Evolutionary conservation across 2,888 invertebrate genomes (phyloP).

Genomic region (Drosophila cognata): DNA sequence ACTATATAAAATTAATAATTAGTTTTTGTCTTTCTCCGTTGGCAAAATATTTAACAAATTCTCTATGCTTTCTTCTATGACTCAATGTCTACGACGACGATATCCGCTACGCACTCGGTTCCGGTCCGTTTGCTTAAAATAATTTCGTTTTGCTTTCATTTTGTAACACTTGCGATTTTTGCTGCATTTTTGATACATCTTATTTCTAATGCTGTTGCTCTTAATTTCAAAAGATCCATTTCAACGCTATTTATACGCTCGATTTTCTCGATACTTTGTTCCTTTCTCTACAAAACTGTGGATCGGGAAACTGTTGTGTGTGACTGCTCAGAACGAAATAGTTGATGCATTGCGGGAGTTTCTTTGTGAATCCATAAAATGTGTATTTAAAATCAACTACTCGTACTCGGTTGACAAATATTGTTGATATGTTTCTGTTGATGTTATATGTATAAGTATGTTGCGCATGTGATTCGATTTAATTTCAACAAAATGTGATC

Average conservation of each 20-base stretch:
- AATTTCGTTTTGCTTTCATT: conserved; percentile 39
- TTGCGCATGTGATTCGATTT: conserved; percentile 40
- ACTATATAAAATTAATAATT: conserved; percentile 50
- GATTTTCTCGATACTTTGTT: conserved; percentile 27
- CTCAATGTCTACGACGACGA: conserved; percentile 39
- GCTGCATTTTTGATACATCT: conserved; percentile 41
- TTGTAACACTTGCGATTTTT: conserved; percentile 30
- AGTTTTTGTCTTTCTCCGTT: conserved; percentile 56
- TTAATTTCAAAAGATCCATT: conserved; percentile 20
- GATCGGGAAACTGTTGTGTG: conserved; percentile 20
- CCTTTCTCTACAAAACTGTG: conserved; percentile 19
- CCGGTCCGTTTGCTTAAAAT: conserved; percentile 46
- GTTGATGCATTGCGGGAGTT: conserved; percentile 5
- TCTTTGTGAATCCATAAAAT: conserved; percentile 10
- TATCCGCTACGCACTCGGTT: conserved; percentile 25
- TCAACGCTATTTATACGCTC: conserved; percentile 19
- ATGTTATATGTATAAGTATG: conserved; percentile 49
- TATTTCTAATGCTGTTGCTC: conserved; percentile 43
- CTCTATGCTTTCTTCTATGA: conserved; percentile 55
- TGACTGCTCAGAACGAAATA: conserved; percentile 36
- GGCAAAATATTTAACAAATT: conserved; percentile 68
- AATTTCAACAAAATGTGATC: conserved; percentile 38
- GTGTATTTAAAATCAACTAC: conserved; percentile 41
- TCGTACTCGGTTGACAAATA: conserved; percentile 60
- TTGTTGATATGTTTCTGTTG: conserved; percentile 76